Evolutionary conservation across 1,140 invertebrate species (phyloP), one percentile per base, ranked within the genome.

Genomic region (Oedothorax gibbosus): DNA sequence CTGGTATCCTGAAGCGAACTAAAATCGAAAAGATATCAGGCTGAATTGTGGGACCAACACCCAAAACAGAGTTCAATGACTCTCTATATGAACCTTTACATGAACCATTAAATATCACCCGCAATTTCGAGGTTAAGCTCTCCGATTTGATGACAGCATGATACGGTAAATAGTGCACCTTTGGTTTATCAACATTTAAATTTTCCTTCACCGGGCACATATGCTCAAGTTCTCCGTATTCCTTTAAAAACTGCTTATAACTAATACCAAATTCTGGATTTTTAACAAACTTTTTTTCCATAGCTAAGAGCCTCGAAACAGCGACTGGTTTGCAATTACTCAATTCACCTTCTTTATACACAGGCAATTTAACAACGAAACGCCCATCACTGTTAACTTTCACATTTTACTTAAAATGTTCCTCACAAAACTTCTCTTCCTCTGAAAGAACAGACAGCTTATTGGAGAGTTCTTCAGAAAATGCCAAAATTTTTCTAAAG

Each of bases 11-110:
- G 4, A 66, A 66, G 20, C 64, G 9, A 0, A 35, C 7, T 21
- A 66, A 12, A 66, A 20, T 21, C 10, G 64, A 18, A 21, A 66
- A 66, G 49, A 66, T 66, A 66, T 66, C 64, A 11, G 64, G 64
- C 18, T 66, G 64, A 4, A 66, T 21, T 4, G 35, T 18, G 18
- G 20, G 20, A 21, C n/a, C 18, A 2, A 21, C 15, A 2, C 64
- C 18, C 15, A 9, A 66, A 21, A 66, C 18, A 0, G 64, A 21
- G 3, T 66, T 66, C 2, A 65, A 65, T 18, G 11, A 65, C 18
- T 65, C 35, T 20, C 4, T 10, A 5, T 18, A 20, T 0, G 62
- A 10, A 65, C 9, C 6, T 21, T 65, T 65, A 18, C n/a, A 18
- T 65, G 62, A 49, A n/a, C 15, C 64, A 66, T 21, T 5, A 66